Base-by-base conservation (phyloP, 1,140 invertebrate species). In the Diploscapter pachys region DNA sequence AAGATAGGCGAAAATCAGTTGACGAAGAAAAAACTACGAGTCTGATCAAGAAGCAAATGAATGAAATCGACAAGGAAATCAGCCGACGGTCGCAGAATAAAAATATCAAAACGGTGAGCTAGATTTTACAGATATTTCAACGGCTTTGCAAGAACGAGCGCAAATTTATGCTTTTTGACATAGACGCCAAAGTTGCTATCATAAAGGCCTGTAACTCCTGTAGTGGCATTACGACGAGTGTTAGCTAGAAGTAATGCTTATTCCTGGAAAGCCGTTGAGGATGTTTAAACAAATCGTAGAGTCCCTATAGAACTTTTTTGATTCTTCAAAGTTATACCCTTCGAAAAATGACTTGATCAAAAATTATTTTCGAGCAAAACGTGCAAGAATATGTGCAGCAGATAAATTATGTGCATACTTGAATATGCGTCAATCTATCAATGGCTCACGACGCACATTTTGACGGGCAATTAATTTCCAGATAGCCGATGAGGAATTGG, bases 11-110 rank as follows among this genome's bases (percentile, higher is more conserved):
- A 31, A 31, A 49, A 50, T 78, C 53, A 48, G 66, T 61, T 6
- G 71, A 56, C 55, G 72, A 73, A 11, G 79, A 79, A 54, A 75
- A 65, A 54, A 54, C 72, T 70, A 55, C 73, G 13, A 83, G 77
- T 5, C 76, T 84, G n/a, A 85, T 84, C 63, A 65, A 74, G 53
- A 84, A 84, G 69, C 82, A 84, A 66, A 83, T 84, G 80, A 81
- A 73, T 13, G 82, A 84, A 68, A 84, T 84, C 54, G 82, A 84
- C 54, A 81, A 83, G 50, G 82, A 84, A 69, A 83, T 84, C 59
- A 81, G 61, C 51, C 71, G 82, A 54, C 54, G 83, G 13, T 79
- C 85, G 51, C 82, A 84, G 71, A 84, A 84, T 67, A 81, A 85
- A 70, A 83, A 84, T 75, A 77, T 84, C 52, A 82, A 80, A 79